phyloP scores from a whole-genome alignment of 2,888 invertebrate genomes.

The Hirtodrosophila alboralis region DNA sequence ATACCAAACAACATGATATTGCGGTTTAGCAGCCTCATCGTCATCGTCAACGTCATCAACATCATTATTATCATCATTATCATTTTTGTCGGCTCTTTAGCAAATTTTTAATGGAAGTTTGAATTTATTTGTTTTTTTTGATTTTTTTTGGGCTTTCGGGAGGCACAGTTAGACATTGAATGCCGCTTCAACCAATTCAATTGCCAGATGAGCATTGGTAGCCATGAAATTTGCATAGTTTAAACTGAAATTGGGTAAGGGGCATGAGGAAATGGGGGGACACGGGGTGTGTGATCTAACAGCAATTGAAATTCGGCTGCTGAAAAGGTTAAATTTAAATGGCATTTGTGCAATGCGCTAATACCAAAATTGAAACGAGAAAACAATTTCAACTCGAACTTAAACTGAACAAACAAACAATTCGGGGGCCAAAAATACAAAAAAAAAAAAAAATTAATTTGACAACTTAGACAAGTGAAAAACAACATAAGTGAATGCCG shows the following conservation, averaged over 20 bases:
- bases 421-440: conserved; percentile 33
- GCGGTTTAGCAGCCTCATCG: conserved; percentile 52
- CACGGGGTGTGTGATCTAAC: conserved; percentile 4
- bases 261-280: not conserved
- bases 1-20: conserved; percentile 67
- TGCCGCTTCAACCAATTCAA: conserved; percentile 53
- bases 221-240: conserved; percentile 77
- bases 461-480: no score
- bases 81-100: conserved; percentile 21
- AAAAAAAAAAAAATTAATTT: conserved; percentile 42
- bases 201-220: conserved; percentile 61
- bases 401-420: conserved; percentile 59
- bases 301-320: conserved; percentile 46
- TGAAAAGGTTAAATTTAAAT: conserved; percentile 74
- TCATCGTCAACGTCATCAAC: conserved; percentile 16
- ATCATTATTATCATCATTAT: conserved; percentile 38
- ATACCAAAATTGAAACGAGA: conserved; percentile 51
- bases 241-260: conserved; percentile 4
- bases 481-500: not conserved
- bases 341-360: conserved; percentile 76
- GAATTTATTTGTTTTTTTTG: no score
- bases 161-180: conserved; percentile 70
- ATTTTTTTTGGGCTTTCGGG: not conserved
- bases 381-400: conserved; percentile 65
- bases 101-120: conserved; percentile 50